Base-by-base conservation (phyloP, 2,888 invertebrate species). In the Protophormia terraenovae region DNA sequence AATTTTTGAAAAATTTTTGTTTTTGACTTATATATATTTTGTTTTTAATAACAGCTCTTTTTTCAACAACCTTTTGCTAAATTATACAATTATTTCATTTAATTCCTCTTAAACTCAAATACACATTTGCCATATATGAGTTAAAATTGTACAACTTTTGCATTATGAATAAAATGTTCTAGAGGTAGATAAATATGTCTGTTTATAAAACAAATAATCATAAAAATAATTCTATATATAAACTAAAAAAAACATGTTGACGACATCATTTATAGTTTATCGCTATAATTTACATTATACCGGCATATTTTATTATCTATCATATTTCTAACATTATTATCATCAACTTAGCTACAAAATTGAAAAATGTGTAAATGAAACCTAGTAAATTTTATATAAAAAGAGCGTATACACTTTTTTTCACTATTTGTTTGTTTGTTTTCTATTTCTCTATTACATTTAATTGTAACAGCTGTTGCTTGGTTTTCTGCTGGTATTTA, bases 401-500 rank as follows among this genome's bases (percentile, higher is more conserved):
- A 12, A n/a, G n/a, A n/a, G n/a, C n/a, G n/a, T 41, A 3, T 14
- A 45, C 45, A 24, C 14, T 27, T 32, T 16, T 50, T 27, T 16
- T 16, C n/a, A 16, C 27, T 78, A 7, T 10, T 62, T 67, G 24
- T 5, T 22, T 14, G 22, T 24, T 3, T 50, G 6, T 12, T 10
- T 27, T 12, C 58, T 14, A 38, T 10, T 58, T 0, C 22, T 69
- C 10, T 62, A n/a, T 35, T 27, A 38, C 5, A 62, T 45, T 72
- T 66, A 45, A 80, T 80, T 58, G 55, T 14, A 45, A 64, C 79
- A 79, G 79, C 64, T 79, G 72, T 79, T 66, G 79, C 73, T n/a
- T n/a, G n/a, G 12, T 35, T 75, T 75, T 81, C 45, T 75, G 58
- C 58, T 75, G 71, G 55, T 35, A 60, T 4, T 38, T 55, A 27